Evolutionary conservation across 1,140 invertebrate genomes (phyloP).

Genomic region (Drosophila obscura): DNA sequence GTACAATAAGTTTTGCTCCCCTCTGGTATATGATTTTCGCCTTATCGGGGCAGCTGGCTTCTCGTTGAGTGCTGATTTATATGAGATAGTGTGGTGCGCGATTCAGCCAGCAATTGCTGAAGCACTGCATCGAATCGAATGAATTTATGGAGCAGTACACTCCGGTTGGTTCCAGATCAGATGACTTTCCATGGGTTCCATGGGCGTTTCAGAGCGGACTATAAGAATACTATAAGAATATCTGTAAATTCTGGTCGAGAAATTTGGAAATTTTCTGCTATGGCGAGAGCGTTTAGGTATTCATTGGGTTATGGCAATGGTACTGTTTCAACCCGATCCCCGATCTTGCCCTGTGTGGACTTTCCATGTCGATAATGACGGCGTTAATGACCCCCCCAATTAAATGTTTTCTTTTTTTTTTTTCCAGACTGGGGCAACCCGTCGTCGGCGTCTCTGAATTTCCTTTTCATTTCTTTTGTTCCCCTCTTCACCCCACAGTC

Average conservation of each 20-base stretch:
- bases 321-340: background rate
- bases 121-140: slow-evolving; percentile 14
- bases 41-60: slow-evolving; percentile 28
- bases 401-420: slow-evolving; percentile 23
- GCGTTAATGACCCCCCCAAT: slow-evolving; percentile 50
- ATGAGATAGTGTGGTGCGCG: slow-evolving; percentile 19
- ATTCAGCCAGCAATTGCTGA: slow-evolving; percentile 34
- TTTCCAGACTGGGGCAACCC: slow-evolving; percentile 5
- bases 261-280: too few relatives aligned
- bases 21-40: slow-evolving; percentile 9
- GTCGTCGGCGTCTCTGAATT: slow-evolving; percentile 10
- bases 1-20: too few relatives aligned
- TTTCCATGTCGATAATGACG: slow-evolving; percentile 52
- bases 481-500: background rate
- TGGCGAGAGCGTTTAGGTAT: too few relatives aligned
- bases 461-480: slow-evolving; percentile 18
- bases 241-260: too few relatives aligned
- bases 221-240: too few relatives aligned
- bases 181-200: too few relatives aligned
- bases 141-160: slow-evolving; percentile 30
- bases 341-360: background rate
- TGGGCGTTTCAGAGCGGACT: too few relatives aligned
- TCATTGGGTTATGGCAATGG: too few relatives aligned
- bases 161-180: slow-evolving; percentile 14
- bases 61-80: slow-evolving; percentile 28